Evolutionary conservation across 2,888 invertebrate genomes (phyloP).

Genomic region (Trachelus iudaicus): DNA sequence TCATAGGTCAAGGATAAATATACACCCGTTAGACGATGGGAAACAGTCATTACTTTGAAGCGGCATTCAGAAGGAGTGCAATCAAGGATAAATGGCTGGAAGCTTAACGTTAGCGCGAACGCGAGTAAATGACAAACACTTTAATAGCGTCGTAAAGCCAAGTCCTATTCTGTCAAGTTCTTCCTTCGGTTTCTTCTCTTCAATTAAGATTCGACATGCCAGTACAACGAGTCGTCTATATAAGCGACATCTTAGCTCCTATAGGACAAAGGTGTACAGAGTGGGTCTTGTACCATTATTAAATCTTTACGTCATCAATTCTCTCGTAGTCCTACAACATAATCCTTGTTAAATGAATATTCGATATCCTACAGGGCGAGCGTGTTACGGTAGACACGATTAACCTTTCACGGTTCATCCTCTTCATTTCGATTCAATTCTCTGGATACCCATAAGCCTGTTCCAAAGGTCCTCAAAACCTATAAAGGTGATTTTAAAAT

Average conservation of each 20-base stretch:
- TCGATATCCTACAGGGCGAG: neutral
- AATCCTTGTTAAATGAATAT: neutral
- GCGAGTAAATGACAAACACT: slow-evolving; percentile 25
- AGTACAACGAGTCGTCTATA: neutral
- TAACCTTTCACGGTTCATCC: neutral
- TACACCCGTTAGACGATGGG: neutral
- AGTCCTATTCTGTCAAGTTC: slow-evolving; percentile 22
- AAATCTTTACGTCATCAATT: neutral
- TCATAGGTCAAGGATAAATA: neutral
- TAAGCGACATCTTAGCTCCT: neutral
- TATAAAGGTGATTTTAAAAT: neutral
- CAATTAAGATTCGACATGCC: neutral
- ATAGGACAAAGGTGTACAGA: neutral
- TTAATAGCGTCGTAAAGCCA: slow-evolving; percentile 25
- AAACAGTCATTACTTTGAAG: neutral
- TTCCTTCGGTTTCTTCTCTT: slow-evolving; percentile 3
- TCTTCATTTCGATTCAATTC: neutral
- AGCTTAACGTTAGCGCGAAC: neutral
- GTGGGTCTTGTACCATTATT: neutral
- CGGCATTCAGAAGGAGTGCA: neutral
- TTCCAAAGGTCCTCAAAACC: neutral
- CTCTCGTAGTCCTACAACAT: neutral
- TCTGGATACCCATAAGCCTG: neutral
- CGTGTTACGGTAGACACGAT: neutral
- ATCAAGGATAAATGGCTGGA: neutral